These are phyloP conservation scores for Lucinisca nassula DNA, from an alignment of 2,888 invertebrate genomes.

Conservation along the genomic window DNA sequence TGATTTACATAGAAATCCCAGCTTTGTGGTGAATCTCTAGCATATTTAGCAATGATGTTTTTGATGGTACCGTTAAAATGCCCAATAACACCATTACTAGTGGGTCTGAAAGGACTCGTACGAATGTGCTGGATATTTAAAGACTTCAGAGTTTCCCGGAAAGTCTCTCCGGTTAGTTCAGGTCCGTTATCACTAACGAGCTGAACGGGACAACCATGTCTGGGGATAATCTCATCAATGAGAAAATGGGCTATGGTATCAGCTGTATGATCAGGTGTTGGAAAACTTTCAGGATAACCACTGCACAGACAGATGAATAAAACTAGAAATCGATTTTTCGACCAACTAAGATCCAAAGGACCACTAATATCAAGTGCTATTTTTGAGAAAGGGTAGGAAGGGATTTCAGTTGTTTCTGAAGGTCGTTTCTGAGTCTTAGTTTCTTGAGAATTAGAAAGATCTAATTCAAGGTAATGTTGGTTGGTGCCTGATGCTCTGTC, in stretches of 20 bases:
- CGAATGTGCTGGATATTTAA: neutral
- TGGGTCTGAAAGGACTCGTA: neutral
- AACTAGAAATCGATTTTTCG: neutral
- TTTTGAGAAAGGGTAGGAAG: neutral
- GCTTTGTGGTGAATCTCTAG: neutral
- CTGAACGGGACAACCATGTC: neutral
- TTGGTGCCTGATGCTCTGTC: no score
- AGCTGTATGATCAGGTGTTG: neutral
- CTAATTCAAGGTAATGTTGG: no score
- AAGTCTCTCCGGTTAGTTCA: neutral
- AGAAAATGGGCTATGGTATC: neutral
- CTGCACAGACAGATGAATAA: neutral
- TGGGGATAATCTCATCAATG: neutral
- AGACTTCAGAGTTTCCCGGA: neutral
- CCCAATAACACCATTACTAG: neutral
- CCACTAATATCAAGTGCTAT: neutral
- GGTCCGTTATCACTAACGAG: neutral
- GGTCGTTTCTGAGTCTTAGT: neutral
- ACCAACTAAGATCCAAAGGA: neutral
- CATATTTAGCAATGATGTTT: conserved; percentile 1
- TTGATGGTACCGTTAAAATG: neutral
- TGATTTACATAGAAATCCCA: neutral
- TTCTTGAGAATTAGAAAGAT: no score
- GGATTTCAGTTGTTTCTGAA: neutral
- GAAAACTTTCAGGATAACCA: neutral